Evolutionary conservation across 1,140 invertebrate species (phyloP).

Genomic region (Atta texana): DNA sequence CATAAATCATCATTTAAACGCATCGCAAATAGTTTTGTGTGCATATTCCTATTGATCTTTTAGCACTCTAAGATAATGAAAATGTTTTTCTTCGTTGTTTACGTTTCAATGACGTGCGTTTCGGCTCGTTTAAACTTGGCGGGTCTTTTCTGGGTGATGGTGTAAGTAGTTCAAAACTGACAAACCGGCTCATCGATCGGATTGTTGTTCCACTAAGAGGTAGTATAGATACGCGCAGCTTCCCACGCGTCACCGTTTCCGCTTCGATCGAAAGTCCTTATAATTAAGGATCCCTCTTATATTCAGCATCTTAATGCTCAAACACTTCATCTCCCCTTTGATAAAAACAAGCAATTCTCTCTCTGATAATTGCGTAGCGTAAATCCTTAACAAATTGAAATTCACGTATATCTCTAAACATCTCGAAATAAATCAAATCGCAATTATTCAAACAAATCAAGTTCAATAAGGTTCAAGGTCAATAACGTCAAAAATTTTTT

Average conservation of each 20-base stretch:
- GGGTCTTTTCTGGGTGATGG: background rate
- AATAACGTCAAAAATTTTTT: too few species aligned
- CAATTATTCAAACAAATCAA: too few species aligned
- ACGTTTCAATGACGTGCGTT: slow-evolving; percentile 3
- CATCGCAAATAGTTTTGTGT: background rate
- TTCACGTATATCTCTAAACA: background rate
- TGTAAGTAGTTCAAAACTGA: slow-evolving; percentile 32
- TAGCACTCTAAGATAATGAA: background rate
- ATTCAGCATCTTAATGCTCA: background rate
- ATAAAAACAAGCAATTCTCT: background rate
- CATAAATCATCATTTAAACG: background rate
- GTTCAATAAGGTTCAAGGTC: too few species aligned
- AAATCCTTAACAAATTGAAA: background rate
- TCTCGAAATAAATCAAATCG: background rate
- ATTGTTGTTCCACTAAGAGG: slow-evolving; percentile 30
- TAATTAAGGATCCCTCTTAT: background rate
- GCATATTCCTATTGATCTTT: slow-evolving; percentile 17
- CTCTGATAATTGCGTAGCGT: background rate
- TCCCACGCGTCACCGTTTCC: slow-evolving; percentile 21
- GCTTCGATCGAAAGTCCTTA: slow-evolving; percentile 27
- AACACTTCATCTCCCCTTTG: background rate
- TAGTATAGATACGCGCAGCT: slow-evolving; percentile 23
- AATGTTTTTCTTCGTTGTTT: slow-evolving; percentile 10
- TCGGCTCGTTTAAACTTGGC: slow-evolving; percentile 25
- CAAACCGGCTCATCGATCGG: slow-evolving; percentile 44